Base-by-base conservation (phyloP, 2,113 vertebrate genomes). In the Penelope pileata region DNA sequence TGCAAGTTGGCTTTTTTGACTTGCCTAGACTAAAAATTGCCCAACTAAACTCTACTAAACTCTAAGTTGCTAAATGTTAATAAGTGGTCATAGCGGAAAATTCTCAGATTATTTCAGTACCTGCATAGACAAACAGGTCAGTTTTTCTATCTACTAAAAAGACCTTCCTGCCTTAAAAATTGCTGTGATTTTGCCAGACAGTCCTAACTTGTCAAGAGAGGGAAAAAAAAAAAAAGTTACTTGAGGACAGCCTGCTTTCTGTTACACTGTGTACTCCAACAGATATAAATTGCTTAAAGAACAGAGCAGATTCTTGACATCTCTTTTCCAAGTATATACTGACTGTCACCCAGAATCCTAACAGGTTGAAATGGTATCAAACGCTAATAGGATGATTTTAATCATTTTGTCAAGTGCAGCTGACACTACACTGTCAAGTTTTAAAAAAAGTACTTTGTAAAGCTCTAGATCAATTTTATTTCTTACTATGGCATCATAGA, bases 201-300 rank as follows among this genome's bases (percentile, higher is more conserved):
- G 34, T 51, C 23, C 22, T 63, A 79, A 85, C 23, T 51, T 60
- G 22, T 5, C 19, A 12, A 76, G 50, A 40, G 2, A 27, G 26
- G 36, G 23, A 34, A 66, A 15, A 29, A 34, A 34, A 56, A 40
- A 51, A 70, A 45, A 83, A 83, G 43, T 29, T 94, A 18, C 40
- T 80, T 51, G 45, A 94, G 70, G 79, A 83, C 58, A 83, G 40
- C 6, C 72, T 64, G 26, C n/a, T 90, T 90, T 66, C 43, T 94
- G 48, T 85, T 83, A 72, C 17, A 43, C 14, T 32, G 17, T 11
- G 42, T 75, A 40, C 30, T 91, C 23, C 63, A 90, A 76, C 8
- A 64, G 43, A 90, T 16, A 12, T 90, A 83, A 91, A 92, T 53
- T 90, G 58, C 53, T 94, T 91, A 80, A 88, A 60, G 53, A 95